Conservation (phyloP, 2,797 vertebrate genomes). For the Melanotaenia boesemani region DNA sequence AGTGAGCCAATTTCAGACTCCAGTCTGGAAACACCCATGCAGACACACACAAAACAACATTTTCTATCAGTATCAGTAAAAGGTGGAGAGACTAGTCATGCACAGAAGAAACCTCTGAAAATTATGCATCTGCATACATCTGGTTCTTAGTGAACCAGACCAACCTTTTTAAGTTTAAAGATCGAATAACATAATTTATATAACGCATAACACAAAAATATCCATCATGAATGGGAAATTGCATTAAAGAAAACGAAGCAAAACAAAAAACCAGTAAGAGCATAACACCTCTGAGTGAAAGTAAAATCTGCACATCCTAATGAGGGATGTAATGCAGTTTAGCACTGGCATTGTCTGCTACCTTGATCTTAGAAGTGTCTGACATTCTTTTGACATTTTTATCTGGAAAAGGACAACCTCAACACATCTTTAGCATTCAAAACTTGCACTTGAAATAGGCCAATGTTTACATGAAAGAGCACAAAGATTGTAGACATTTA, state of each 20-base stretch:
- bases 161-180: neutral
- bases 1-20: constrained; percentile 92
- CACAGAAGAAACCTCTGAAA: neutral
- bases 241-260: neutral
- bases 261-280: neutral
- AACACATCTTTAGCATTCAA: neutral
- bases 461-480: constrained; percentile 9
- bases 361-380: neutral
- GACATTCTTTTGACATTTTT: neutral
- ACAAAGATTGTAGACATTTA: constrained; percentile 37
- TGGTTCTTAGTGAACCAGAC: neutral
- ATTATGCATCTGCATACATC: neutral
- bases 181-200: constrained; percentile 6
- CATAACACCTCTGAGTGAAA: constrained; percentile 10
- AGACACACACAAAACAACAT: neutral
- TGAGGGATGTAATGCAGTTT: neutral
- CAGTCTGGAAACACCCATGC: constrained; percentile 84
- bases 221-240: neutral
- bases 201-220: constrained; percentile 1
- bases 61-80: neutral
- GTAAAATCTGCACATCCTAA: constrained; percentile 5
- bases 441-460: constrained; percentile 18
- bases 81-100: neutral
- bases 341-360: neutral
- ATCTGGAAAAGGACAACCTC: neutral